phyloP scores from a whole-genome alignment of 2,797 vertebrate genomes.

The Squalus acanthias region DNA sequence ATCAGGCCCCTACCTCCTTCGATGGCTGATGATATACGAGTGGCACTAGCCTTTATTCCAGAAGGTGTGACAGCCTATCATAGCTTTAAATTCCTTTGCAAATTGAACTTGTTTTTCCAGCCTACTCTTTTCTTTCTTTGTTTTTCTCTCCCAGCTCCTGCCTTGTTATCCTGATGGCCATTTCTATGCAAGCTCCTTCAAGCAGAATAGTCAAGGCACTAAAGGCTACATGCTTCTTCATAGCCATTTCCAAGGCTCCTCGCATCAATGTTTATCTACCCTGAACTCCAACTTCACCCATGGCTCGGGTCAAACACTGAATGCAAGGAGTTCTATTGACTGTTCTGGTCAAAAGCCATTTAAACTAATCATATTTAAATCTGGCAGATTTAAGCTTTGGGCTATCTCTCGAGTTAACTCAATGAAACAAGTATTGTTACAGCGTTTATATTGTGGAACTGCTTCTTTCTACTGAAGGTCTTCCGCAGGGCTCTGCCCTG shows the following conservation, averaged over 20 bases:
- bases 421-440: background rate
- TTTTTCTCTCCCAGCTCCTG: background rate
- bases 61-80: background rate
- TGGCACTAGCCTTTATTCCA: background rate
- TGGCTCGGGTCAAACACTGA: background rate
- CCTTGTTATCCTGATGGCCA: background rate
- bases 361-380: background rate
- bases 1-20: background rate
- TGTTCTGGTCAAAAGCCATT: background rate
- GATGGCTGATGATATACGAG: background rate
- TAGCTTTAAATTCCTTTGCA: background rate
- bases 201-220: background rate
- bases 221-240: background rate
- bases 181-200: background rate
- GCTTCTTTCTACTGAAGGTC: background rate
- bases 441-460: background rate
- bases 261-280: background rate
- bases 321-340: background rate
- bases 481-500: too few relatives aligned
- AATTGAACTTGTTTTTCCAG: background rate
- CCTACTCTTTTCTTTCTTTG: background rate
- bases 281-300: background rate
- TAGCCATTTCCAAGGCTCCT: background rate
- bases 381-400: background rate
- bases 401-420: background rate